phyloP scores from a whole-genome alignment of 2,113 vertebrate genomes.

The Isurus oxyrinchus region DNA sequence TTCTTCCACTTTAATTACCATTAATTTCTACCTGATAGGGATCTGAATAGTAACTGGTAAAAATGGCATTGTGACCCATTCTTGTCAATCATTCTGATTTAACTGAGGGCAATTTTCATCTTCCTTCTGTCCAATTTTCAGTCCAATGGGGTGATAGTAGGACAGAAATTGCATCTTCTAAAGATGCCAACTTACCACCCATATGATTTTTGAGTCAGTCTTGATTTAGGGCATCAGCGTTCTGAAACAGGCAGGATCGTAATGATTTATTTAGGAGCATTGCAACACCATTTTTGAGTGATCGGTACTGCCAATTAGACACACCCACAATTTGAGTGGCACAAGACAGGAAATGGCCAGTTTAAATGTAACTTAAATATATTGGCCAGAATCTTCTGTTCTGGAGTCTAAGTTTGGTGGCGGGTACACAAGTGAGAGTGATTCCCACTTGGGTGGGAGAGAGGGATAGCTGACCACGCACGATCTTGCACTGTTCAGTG shows the following conservation, averaged over 20 bases:
- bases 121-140: not conserved
- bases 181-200: not conserved
- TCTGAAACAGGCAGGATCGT: not conserved
- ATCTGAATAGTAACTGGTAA: not conserved
- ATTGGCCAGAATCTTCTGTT: too few relatives aligned
- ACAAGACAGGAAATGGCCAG: not conserved
- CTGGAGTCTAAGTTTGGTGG: too few relatives aligned
- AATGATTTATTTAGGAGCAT: not conserved
- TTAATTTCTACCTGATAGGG: not conserved
- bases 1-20: not conserved
- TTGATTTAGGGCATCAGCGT: not conserved
- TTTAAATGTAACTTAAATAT: not conserved
- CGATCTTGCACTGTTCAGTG: too few relatives aligned
- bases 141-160: not conserved
- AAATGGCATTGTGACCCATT: not conserved
- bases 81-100: not conserved
- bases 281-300: not conserved
- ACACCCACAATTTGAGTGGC: not conserved
- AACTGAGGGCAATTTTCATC: not conserved
- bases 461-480: too few relatives aligned
- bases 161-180: not conserved
- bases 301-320: not conserved
- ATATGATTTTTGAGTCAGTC: not conserved
- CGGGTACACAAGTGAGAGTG: too few relatives aligned
- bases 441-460: too few relatives aligned